Evolutionary conservation across 1,140 invertebrate species (phyloP), one percentile per base, ranked within the genome.

Genomic region (Akabosia matsudoensis): DNA sequence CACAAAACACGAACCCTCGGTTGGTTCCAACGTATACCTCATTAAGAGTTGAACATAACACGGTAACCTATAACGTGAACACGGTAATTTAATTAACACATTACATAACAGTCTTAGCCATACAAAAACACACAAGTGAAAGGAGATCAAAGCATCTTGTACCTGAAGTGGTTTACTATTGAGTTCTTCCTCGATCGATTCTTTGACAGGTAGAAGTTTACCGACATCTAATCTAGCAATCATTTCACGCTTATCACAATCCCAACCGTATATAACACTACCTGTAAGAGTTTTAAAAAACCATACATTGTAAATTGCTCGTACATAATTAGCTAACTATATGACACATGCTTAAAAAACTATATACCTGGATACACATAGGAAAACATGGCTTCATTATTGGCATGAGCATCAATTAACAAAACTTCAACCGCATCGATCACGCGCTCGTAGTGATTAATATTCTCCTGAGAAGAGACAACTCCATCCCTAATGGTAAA

Each of bases 1-100:
- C 93, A 0, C 97, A 91, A 24, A 97, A 92, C 34, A 97, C 87
- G 83, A 94, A 96, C 10, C 95, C 95, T 92, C 93, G 95, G 0
- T 92, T 93, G 1, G 95, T 97, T 45, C 95, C 95, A 73, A 95
- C 91, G 83, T 95, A 96, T 10, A 96, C 85, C 72, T 85, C 83
- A 76, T 16, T 91, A 89, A 73, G 88, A 88, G 64, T 89, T 88
- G 78, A 91, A 85, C 24, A 90, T 86, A 74, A 91, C 90, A 75
- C 96, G 84, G 93, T 94, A 24, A 97, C 92, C 89, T 91, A 51
- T 71, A 75, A 70, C 7, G 24, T 45, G 18, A 16, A 64, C 4
- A 33, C n/a, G n/a, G n/a, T n/a, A n/a, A n/a, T n/a, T n/a, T n/a
- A n/a, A n/a, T n/a, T 22, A 24, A 51, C 22, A 22, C 61, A 73